phyloP scores from a whole-genome alignment of 2,888 invertebrate species.

The Lasioglossum marginatum region DNA sequence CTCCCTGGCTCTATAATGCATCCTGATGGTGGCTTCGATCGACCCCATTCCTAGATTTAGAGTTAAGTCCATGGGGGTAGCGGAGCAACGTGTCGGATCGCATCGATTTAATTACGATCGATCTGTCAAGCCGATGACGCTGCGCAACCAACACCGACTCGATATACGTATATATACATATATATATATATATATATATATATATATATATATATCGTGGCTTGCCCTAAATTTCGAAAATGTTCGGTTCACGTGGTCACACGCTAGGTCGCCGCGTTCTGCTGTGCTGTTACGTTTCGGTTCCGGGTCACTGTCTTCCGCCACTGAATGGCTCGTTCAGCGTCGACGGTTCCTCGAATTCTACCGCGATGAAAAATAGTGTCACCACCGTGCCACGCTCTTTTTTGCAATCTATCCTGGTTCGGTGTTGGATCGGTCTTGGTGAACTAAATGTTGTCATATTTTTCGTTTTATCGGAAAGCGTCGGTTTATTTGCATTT shows the following conservation, averaged over 20 bases:
- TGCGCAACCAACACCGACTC: conserved; percentile 54
- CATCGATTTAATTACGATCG: conserved; percentile 78
- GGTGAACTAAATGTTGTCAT: background rate
- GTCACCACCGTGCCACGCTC: background rate
- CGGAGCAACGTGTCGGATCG: conserved; percentile 60
- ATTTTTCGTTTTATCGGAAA: background rate
- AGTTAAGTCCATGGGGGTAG: conserved; percentile 71
- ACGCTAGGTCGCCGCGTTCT: conserved; percentile 28
- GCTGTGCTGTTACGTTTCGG: conserved; percentile 25
- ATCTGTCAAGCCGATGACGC: conserved; percentile 69
- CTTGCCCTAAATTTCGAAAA: conserved; percentile 72
- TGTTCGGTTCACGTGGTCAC: conserved; percentile 52
- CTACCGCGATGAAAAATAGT: background rate
- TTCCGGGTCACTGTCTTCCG: conserved; percentile 19
- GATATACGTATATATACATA: conserved; percentile 12
- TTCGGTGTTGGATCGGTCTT: background rate
- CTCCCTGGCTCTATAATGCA: conserved; percentile 75
- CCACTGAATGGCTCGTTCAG: background rate
- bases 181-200: too few species aligned
- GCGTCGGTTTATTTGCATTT: background rate
- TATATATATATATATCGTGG: conserved; percentile 42
- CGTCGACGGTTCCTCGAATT: background rate
- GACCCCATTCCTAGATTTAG: conserved; percentile 79
- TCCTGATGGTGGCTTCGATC: conserved; percentile 77
- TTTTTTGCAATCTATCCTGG: background rate